These are phyloP conservation scores for Plutomurus gul DNA, from an alignment of 1,140 invertebrate genomes.

Conservation along the genomic window DNA sequence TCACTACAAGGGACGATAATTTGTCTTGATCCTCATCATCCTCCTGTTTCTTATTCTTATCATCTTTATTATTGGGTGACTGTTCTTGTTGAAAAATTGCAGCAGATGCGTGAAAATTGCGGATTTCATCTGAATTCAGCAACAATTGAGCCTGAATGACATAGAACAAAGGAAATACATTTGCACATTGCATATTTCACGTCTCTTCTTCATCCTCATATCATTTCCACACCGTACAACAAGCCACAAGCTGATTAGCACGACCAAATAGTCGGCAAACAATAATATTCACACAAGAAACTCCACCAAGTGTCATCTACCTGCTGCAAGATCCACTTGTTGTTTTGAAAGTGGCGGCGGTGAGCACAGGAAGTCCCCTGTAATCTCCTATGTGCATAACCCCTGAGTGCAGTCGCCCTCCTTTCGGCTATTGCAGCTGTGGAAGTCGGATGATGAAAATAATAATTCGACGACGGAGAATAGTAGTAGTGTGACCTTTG, in stretches of 20 bases:
- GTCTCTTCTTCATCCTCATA: no score
- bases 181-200: no score
- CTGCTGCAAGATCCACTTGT: neutral
- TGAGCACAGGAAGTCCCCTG: neutral
- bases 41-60: constrained; percentile 49
- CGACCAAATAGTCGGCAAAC: no score
- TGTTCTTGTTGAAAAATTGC: constrained; percentile 13
- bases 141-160: no score
- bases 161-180: no score
- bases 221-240: no score
- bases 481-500: neutral
- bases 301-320: constrained; percentile 2
- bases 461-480: neutral
- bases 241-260: no score
- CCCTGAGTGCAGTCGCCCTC: neutral
- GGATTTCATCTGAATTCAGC: no score
- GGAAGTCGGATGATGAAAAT: neutral
- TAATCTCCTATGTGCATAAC: neutral
- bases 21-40: constrained; percentile 68
- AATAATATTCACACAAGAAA: neutral
- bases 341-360: constrained; percentile 22
- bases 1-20: constrained; percentile 69
- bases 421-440: constrained; percentile 2
- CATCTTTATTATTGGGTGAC: neutral
- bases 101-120: constrained; percentile 19